Percentiles rank a stretch among this genome's conserved stretches.
Conservation (phyloP, 2,113 vertebrate species). For the Varanus komodoensis region DNA sequence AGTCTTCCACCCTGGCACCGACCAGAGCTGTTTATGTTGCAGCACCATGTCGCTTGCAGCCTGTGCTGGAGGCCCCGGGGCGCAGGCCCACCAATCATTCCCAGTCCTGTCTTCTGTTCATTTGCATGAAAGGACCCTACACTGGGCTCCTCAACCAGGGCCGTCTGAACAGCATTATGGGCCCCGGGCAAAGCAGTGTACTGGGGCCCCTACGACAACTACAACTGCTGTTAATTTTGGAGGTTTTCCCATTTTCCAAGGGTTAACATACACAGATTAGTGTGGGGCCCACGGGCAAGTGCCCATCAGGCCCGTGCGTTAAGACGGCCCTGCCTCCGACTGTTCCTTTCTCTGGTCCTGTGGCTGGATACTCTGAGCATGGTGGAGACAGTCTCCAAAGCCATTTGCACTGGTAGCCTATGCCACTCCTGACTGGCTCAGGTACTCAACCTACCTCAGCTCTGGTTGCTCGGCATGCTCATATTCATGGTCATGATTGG, state of each 20-base stretch:
- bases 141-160: neutral
- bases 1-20: neutral
- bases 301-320: no score
- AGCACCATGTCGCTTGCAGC: neutral
- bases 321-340: neutral
- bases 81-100: neutral
- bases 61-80: neutral
- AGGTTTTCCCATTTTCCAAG: no score
- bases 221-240: no score
- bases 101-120: neutral
- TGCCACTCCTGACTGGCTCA: neutral
- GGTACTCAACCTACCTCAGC: conserved; percentile 1
- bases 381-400: neutral
- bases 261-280: no score
- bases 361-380: no score
- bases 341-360: neutral
- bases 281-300: no score
- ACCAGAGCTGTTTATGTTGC: neutral
- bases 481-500: neutral
- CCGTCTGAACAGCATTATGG: no score
- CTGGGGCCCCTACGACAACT: no score
- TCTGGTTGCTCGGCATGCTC: neutral
- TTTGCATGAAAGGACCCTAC: neutral
- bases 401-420: neutral
- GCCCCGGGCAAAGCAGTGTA: no score